Percentiles rank a stretch among this genome's conserved stretches.
Conservation (phyloP, 2,797 vertebrate genomes). For the Ctenosaura bakeri region DNA sequence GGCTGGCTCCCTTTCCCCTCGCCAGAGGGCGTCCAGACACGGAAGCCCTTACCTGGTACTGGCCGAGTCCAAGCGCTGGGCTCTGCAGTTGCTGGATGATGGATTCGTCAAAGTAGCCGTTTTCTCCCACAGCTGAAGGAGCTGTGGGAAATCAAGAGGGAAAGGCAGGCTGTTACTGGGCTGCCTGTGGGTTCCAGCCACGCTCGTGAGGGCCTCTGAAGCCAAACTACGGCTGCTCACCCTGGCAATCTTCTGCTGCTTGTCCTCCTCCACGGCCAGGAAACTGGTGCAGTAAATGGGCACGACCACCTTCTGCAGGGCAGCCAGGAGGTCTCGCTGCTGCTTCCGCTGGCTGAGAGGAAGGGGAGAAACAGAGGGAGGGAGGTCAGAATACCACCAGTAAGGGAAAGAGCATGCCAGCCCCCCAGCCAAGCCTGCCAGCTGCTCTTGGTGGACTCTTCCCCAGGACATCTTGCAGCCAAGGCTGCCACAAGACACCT, state of each 20-base stretch:
- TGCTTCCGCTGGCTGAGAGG: slow-evolving; percentile 95
- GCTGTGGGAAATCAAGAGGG: slow-evolving; percentile 76
- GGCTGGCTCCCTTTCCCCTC: no score
- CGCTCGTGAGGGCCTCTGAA: not conserved
- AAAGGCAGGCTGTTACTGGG: not conserved
- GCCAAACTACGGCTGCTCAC: slow-evolving; percentile 73
- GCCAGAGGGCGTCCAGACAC: not conserved
- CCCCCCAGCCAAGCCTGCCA: no score
- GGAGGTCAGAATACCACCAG: no score
- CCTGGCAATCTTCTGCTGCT: slow-evolving; percentile 98
- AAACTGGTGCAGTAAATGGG: slow-evolving; percentile 99
- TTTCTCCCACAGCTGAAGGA: slow-evolving; percentile 99
- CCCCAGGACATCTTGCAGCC: no score
- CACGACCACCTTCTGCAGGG: slow-evolving; percentile 97
- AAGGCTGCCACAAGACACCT: no score
- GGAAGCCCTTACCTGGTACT: slow-evolving; percentile 89
- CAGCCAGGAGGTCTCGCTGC: slow-evolving; percentile 93
- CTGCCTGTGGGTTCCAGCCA: not conserved
- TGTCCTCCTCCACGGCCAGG: slow-evolving; percentile 96
- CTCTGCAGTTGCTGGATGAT: slow-evolving; percentile 98
- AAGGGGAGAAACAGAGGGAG: slow-evolving; percentile 17
- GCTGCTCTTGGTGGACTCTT: no score
- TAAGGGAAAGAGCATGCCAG: no score
- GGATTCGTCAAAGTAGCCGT: slow-evolving; percentile 96
- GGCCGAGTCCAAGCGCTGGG: slow-evolving; percentile 94